A percentile compares a stretch with the other conserved stretches of the same genome.
These are phyloP conservation scores for Acridotheres tristis DNA, from an alignment of 2,797 vertebrate species.

Conservation along the genomic window DNA sequence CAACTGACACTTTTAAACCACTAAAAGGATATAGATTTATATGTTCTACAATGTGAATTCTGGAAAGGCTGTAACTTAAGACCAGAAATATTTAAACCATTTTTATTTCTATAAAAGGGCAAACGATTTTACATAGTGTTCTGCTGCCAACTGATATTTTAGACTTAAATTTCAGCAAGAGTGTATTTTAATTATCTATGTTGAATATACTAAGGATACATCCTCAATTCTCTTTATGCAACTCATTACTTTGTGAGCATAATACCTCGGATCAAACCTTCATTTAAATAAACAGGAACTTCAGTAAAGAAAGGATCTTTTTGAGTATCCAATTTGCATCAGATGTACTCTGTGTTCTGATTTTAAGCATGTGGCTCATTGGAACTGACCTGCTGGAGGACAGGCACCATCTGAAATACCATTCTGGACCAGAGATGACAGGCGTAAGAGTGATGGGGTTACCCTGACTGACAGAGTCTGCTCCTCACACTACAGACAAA, in stretches of 20 bases:
- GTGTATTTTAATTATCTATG: neutral
- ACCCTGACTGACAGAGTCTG: neutral
- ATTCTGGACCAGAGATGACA: neutral
- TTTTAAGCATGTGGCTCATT: neutral
- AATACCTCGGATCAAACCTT: neutral
- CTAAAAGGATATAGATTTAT: neutral
- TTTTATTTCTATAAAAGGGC: slow-evolving; percentile 34
- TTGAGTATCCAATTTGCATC: neutral
- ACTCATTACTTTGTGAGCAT: neutral
- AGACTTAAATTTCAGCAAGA: neutral
- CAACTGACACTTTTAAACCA: slow-evolving; percentile 29
- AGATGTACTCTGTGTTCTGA: neutral
- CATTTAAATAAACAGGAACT: neutral
- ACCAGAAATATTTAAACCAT: slow-evolving; percentile 13
- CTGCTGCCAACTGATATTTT: neutral
- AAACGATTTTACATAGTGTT: neutral
- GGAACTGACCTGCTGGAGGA: neutral
- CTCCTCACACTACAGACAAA: neutral
- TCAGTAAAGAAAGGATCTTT: neutral
- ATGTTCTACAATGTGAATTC: neutral
- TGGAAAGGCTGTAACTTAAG: slow-evolving; percentile 21
- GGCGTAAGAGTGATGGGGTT: neutral
- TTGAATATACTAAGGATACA: neutral
- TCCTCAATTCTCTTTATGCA: neutral
- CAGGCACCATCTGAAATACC: neutral